phyloP scores from a whole-genome alignment of 2,113 vertebrate genomes.

The Megalops atlanticus region DNA sequence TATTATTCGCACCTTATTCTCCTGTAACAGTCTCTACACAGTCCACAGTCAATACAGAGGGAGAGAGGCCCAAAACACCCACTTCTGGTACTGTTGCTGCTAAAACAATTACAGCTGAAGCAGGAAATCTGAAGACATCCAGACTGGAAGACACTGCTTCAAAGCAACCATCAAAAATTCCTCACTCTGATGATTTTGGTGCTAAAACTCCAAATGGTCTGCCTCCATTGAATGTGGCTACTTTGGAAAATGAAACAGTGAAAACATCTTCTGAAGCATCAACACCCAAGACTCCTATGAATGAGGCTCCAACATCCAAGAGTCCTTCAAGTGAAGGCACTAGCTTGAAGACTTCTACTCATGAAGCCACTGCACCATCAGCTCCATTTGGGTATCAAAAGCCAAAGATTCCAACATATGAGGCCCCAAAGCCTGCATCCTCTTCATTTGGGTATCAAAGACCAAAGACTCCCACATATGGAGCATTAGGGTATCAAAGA shows the following conservation, averaged over 20 bases:
- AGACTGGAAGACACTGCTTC: conserved; percentile 27
- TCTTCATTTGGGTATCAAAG: conserved; percentile 7
- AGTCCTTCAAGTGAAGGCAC: conserved; percentile 12
- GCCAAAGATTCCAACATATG: not conserved
- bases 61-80: conserved; percentile 56
- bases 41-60: conserved; percentile 60
- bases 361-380: not conserved
- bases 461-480: conserved; percentile 21
- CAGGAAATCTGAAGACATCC: conserved; percentile 27
- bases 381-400: conserved; percentile 25
- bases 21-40: not conserved
- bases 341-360: not conserved
- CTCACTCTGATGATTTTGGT: not conserved
- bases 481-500: not conserved
- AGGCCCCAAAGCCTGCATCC: not conserved
- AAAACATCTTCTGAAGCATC: conserved; percentile 42
- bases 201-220: conserved; percentile 53
- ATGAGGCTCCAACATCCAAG: conserved; percentile 23
- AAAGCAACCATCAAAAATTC: conserved; percentile 23
- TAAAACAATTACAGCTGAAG: conserved; percentile 2
- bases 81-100: conserved; percentile 37
- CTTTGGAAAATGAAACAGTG: conserved; percentile 17
- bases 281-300: conserved; percentile 43
- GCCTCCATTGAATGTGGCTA: conserved; percentile 35
- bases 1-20: conserved; percentile 58